phyloP scores from a whole-genome alignment of 2,888 invertebrate species.

The Operophtera brumata region DNA sequence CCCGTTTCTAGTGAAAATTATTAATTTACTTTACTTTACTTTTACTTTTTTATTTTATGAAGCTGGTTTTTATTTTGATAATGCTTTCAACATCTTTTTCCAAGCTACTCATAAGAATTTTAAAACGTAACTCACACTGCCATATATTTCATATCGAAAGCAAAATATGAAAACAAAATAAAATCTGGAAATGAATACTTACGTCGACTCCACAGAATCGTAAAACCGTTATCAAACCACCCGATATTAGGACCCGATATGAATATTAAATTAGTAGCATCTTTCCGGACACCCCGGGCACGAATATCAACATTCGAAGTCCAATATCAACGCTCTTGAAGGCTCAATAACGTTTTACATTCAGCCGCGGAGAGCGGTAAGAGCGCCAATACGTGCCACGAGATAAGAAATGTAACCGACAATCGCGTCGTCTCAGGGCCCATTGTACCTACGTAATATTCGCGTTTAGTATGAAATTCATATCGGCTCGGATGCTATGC shows the following conservation, averaged over 20 bases:
- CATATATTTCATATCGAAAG: constrained; percentile 7
- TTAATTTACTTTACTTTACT: too few species aligned
- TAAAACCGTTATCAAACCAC: constrained; percentile 29
- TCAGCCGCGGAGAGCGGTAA: constrained; percentile 55
- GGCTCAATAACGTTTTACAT: constrained; percentile 66
- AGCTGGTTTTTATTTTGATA: too few species aligned
- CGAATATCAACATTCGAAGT: constrained; percentile 55
- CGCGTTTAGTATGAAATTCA: constrained; percentile 55
- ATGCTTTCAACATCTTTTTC: too few species aligned
- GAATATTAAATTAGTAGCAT: constrained; percentile 53
- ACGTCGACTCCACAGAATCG: constrained; percentile 11
- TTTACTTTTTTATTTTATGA: too few species aligned
- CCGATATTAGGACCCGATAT: constrained; percentile 40
- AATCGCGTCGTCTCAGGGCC: constrained; percentile 51
- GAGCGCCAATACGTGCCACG: constrained; percentile 55
- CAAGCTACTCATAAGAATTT: too few species aligned
- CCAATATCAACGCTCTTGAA: constrained; percentile 57
- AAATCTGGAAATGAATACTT: constrained; percentile 6
- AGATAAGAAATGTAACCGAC: constrained; percentile 66
- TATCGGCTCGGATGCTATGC: constrained; percentile 33
- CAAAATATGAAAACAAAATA: constrained; percentile 14
- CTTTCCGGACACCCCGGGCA: constrained; percentile 41
- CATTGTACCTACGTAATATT: constrained; percentile 48
- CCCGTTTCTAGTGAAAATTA: too few species aligned
- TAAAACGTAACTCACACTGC: neutral